Evolutionary conservation across 2,888 invertebrate species (phyloP).

Genomic region (Cheilosia scutellata): DNA sequence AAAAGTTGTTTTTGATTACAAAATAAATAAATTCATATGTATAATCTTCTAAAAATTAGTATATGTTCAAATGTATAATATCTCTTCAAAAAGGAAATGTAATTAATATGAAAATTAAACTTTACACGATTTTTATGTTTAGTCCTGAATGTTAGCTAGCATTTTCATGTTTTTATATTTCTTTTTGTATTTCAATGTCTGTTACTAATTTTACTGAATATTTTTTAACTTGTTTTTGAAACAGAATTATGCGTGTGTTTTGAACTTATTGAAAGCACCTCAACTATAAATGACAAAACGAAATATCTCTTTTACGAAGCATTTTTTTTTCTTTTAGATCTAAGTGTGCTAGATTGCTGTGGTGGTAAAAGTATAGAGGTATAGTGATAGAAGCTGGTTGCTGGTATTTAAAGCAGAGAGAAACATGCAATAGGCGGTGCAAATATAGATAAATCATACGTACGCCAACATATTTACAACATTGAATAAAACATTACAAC

Average conservation of each 20-base stretch:
- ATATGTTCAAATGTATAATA: conserved; percentile 40
- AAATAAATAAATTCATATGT: conserved; percentile 47
- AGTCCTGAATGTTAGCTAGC: conserved; percentile 58
- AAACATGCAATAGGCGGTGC: conserved; percentile 27
- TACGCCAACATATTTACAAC: conserved; percentile 59
- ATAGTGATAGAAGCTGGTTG: conserved; percentile 38
- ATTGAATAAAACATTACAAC: conserved; percentile 29
- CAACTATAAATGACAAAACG: conserved; percentile 53
- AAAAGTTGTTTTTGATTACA: conserved; percentile 46
- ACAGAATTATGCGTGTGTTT: conserved; percentile 37
- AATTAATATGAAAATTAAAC: conserved; percentile 43
- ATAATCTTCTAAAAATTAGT: conserved; percentile 47
- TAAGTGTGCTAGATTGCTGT: conserved; percentile 18
- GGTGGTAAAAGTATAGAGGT: conserved; percentile 24
- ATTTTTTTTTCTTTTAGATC: conserved; percentile 12
- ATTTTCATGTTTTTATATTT: conserved; percentile 15
- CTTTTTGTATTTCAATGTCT: conserved; percentile 14
- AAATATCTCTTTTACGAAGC: conserved; percentile 54
- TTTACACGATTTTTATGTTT: conserved; percentile 41
- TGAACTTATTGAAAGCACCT: conserved; percentile 57
- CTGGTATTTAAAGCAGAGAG: conserved; percentile 1
- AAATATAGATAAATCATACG: background rate
- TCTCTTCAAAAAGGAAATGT: conserved; percentile 44
- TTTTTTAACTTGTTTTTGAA: background rate
- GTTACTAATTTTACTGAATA: conserved; percentile 22